Percentiles rank a stretch among this genome's conserved stretches.
These are phyloP conservation scores for Protodeltote pygarga DNA, from an alignment of 2,888 invertebrate species.

Conservation along the genomic window DNA sequence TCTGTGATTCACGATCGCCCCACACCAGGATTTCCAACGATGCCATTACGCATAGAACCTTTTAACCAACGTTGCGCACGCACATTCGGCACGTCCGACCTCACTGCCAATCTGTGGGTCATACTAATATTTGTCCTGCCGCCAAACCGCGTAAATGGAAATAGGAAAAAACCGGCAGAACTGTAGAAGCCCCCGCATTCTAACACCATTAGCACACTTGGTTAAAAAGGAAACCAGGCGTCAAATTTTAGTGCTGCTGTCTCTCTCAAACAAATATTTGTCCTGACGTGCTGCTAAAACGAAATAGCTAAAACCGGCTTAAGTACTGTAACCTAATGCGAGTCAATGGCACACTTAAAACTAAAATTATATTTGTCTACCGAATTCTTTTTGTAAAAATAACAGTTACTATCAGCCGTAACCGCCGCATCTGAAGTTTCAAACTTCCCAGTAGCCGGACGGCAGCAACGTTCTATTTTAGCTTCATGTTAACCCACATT, in stretches of 20 bases:
- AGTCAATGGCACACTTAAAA: neutral
- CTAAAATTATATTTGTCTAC: too few species aligned
- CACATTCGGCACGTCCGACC: slow-evolving; percentile 15
- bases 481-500: slow-evolving; percentile 77
- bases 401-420: neutral
- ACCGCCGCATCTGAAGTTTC: slow-evolving; percentile 54
- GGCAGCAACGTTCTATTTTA: slow-evolving; percentile 76
- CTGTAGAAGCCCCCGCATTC: too few species aligned
- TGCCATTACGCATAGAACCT: slow-evolving; percentile 1
- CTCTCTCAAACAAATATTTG: slow-evolving; percentile 19
- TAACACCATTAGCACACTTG: too few species aligned
- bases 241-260: too few species aligned
- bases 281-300: neutral
- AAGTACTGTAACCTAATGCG: neutral
- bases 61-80: slow-evolving; percentile 8
- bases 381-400: too few species aligned
- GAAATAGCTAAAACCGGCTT: slow-evolving; percentile 9
- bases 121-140: slow-evolving; percentile 25
- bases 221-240: too few species aligned
- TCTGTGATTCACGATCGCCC: slow-evolving; percentile 23
- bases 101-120: slow-evolving; percentile 2
- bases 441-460: slow-evolving; percentile 53
- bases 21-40: slow-evolving; percentile 28
- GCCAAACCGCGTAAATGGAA: too few species aligned
- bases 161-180: too few species aligned